Evolutionary conservation across 2,113 vertebrate species (phyloP).

Genomic region (Potamarius usumacintae): DNA sequence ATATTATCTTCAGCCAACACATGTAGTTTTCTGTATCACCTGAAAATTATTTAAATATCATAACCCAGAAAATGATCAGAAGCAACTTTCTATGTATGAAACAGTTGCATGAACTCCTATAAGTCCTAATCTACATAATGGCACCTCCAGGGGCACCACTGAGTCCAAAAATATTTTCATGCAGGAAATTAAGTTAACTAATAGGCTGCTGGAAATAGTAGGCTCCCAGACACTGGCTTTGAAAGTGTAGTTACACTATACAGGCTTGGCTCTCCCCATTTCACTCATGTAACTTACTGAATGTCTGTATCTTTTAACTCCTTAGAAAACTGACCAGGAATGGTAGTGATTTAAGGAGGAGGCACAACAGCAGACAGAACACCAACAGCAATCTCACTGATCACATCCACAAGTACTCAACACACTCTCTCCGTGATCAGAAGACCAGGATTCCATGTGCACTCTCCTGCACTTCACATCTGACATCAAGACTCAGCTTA

Average conservation of each 20-base stretch:
- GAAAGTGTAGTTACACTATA: neutral
- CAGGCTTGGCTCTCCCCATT: neutral
- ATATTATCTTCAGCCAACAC: neutral
- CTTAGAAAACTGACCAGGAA: conserved; percentile 19
- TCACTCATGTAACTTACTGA: neutral
- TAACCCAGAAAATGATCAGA: neutral
- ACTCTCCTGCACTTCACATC: conserved; percentile 33
- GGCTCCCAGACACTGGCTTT: neutral
- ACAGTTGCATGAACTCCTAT: neutral
- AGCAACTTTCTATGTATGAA: neutral
- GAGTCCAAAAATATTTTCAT: neutral
- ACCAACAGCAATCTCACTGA: conserved; percentile 29
- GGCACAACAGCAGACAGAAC: conserved; percentile 33
- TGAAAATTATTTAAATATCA: neutral
- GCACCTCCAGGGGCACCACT: neutral
- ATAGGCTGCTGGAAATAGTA: neutral
- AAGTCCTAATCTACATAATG: neutral
- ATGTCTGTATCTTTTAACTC: conserved; percentile 1
- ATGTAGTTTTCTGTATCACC: neutral
- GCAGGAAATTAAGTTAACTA: neutral
- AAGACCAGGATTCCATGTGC: conserved; percentile 27
- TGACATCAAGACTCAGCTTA: conserved; percentile 34
- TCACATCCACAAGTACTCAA: conserved; percentile 47
- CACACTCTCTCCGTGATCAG: conserved; percentile 22
- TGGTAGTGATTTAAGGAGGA: conserved; percentile 25